Percentiles rank a stretch among this genome's conserved stretches.
Evolutionary conservation across 2,888 invertebrate species (phyloP).

Genomic region (Sceliomorpha sp.): DNA sequence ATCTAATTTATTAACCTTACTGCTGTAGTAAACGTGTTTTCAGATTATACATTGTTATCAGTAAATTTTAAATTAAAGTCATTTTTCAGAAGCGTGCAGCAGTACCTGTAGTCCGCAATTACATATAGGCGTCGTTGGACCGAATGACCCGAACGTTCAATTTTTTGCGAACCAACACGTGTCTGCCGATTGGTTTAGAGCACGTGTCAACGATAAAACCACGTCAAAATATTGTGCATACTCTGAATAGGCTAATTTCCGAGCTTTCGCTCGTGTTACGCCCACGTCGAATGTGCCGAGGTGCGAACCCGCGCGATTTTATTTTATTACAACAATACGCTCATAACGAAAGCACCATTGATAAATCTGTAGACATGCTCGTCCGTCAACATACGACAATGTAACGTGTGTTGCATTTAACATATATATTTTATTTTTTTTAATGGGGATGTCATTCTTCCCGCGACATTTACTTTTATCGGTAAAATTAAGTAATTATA

Average conservation of each 20-base stretch:
- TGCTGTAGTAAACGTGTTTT: too few relatives aligned
- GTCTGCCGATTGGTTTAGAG: constrained; percentile 67
- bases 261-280: constrained; percentile 60
- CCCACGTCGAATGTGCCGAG: constrained; percentile 44
- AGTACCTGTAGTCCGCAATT: constrained; percentile 25
- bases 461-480: neutral
- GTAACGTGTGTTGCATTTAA: constrained; percentile 38
- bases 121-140: constrained; percentile 11
- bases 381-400: constrained; percentile 41
- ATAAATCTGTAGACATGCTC: constrained; percentile 41
- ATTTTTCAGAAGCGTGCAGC: too few relatives aligned
- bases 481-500: too few relatives aligned
- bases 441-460: constrained; percentile 28
- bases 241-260: constrained; percentile 75
- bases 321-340: constrained; percentile 52
- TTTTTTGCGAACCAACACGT: constrained; percentile 61
- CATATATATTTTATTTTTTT: constrained; percentile 38
- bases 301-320: constrained; percentile 39
- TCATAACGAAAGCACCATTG: constrained; percentile 41
- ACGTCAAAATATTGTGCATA: constrained; percentile 73
- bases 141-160: constrained; percentile 21
- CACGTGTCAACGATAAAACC: constrained; percentile 76
- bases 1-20: too few relatives aligned
- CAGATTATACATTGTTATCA: too few relatives aligned
- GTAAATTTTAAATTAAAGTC: too few relatives aligned